Evolutionary conservation across 2,888 invertebrate species (phyloP).

Genomic region (Eulithis prunata): DNA sequence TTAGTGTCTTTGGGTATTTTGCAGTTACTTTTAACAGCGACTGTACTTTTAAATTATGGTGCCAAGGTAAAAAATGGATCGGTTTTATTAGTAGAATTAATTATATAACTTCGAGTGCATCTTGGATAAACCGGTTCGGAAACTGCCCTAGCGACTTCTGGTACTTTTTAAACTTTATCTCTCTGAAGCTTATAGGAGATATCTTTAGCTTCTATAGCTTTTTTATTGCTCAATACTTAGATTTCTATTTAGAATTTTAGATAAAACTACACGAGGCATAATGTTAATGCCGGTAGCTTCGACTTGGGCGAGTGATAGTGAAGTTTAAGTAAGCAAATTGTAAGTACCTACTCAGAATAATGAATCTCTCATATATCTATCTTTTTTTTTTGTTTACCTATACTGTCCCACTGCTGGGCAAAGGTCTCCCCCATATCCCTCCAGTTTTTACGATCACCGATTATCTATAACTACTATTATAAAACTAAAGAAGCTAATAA

Average conservation of each 20-base stretch:
- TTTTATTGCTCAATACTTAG: slow-evolving; percentile 6
- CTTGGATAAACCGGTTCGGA: slow-evolving; percentile 56
- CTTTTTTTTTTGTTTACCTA: too few relatives aligned
- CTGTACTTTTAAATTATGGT: slow-evolving; percentile 51
- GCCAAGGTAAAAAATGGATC: slow-evolving; percentile 60
- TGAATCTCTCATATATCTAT: too few relatives aligned
- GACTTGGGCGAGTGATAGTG: too few relatives aligned
- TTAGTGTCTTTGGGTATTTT: too few relatives aligned
- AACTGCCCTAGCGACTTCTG: slow-evolving; percentile 46
- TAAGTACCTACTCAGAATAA: too few relatives aligned
- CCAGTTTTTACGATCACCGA: too few relatives aligned
- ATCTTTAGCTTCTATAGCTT: slow-evolving; percentile 5
- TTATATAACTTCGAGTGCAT: slow-evolving; percentile 60
- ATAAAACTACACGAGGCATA: not conserved
- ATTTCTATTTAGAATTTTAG: not conserved
- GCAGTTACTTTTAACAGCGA: slow-evolving; percentile 21
- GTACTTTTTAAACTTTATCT: slow-evolving; percentile 19
- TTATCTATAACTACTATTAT: too few relatives aligned
- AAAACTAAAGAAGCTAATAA: too few relatives aligned
- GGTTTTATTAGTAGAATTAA: slow-evolving; percentile 60
- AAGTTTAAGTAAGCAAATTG: too few relatives aligned
- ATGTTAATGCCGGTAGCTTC: not conserved
- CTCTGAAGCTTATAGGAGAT: slow-evolving; percentile 10
- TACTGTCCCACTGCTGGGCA: too few relatives aligned
- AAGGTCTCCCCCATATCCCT: too few relatives aligned